Evolutionary conservation across 2,888 invertebrate genomes (phyloP).

Genomic region (Vesta saturnalis): DNA sequence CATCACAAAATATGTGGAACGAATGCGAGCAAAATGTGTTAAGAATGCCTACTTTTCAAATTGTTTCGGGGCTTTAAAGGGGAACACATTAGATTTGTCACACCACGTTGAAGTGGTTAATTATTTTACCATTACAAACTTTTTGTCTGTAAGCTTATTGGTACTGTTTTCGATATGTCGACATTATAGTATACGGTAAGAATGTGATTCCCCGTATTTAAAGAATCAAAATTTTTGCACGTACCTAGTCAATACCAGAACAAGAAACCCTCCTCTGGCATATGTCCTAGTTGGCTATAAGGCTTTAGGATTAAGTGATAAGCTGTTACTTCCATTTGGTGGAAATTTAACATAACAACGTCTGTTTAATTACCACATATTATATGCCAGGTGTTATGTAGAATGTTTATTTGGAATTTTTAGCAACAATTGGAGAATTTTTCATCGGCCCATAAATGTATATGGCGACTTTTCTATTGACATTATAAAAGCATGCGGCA

Average conservation of each 20-base stretch:
- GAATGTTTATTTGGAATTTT: constrained; percentile 9
- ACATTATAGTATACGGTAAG: constrained; percentile 46
- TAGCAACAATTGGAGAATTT: constrained; percentile 6
- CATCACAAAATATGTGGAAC: constrained; percentile 48
- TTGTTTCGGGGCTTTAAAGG: constrained; percentile 44
- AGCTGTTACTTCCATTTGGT: neutral
- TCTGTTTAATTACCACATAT: constrained; percentile 12
- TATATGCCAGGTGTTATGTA: constrained; percentile 3
- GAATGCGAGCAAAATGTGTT: constrained; percentile 42
- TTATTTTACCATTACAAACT: constrained; percentile 42
- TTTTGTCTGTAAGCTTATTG: neutral
- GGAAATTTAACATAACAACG: neutral
- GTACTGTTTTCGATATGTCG: constrained; percentile 45
- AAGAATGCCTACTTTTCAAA: constrained; percentile 42
- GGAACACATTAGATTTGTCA: no score
- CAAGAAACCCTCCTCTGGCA: constrained; percentile 27
- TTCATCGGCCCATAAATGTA: constrained; percentile 3
- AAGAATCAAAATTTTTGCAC: constrained; percentile 44
- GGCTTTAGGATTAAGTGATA: no score
- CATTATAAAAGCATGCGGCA: neutral
- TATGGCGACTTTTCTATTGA: neutral
- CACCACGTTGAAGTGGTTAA: constrained; percentile 44
- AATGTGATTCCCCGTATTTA: constrained; percentile 42
- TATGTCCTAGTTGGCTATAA: constrained; percentile 48
- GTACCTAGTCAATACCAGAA: constrained; percentile 43